These are phyloP conservation scores for Erebia palarica DNA, from an alignment of 2,888 invertebrate genomes.

Conservation along the genomic window DNA sequence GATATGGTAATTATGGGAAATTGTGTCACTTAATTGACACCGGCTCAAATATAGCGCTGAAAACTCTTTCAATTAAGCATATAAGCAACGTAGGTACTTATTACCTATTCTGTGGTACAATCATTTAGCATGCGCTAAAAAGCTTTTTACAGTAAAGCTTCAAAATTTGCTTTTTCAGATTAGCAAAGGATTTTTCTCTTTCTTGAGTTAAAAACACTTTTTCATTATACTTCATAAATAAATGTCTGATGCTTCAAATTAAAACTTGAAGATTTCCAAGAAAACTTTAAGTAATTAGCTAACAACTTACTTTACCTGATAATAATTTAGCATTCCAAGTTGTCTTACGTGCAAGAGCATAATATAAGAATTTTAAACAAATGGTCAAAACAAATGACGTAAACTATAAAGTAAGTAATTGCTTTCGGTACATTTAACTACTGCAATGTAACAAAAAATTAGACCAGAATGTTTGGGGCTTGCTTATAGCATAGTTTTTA, in stretches of 20 bases:
- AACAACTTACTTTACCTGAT: too few relatives aligned
- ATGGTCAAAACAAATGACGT: neutral
- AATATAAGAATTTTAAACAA: conserved; percentile 2
- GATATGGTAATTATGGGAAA: conserved; percentile 20
- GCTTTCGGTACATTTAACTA: neutral
- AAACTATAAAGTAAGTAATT: neutral
- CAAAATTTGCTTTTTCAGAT: neutral
- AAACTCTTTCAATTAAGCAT: conserved; percentile 26
- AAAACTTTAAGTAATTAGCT: too few relatives aligned
- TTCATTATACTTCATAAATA: too few relatives aligned
- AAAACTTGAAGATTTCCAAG: too few relatives aligned
- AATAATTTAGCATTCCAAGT: too few relatives aligned
- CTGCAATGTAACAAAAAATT: conserved; percentile 1
- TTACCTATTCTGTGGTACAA: too few relatives aligned
- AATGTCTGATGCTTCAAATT: too few relatives aligned
- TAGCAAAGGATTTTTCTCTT: neutral
- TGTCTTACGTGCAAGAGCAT: too few relatives aligned
- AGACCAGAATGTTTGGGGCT: neutral
- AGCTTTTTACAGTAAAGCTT: conserved; percentile 5
- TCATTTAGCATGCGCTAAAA: conserved; percentile 7
- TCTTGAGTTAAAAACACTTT: too few relatives aligned
- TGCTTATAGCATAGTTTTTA: neutral
- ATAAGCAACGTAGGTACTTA: too few relatives aligned
- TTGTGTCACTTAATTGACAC: conserved; percentile 19
- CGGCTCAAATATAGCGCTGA: conserved; percentile 24